Percentiles rank a stretch among this genome's conserved stretches.
These are phyloP conservation scores for Formica selysi DNA, from an alignment of 1,140 invertebrate genomes.

Conservation along the genomic window DNA sequence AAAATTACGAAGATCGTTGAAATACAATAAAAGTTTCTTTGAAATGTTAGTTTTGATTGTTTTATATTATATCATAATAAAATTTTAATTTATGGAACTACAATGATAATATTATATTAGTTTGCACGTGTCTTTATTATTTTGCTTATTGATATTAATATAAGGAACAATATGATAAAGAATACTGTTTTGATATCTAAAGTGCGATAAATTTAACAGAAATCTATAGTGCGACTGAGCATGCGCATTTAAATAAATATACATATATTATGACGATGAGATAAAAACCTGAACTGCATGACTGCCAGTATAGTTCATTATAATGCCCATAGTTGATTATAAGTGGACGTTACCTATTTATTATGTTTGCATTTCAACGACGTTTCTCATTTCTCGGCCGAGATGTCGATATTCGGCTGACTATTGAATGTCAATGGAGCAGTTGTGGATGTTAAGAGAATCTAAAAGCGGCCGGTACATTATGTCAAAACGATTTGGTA, in stretches of 20 bases:
- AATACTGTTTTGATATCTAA: no score
- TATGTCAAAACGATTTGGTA: conserved; percentile 15
- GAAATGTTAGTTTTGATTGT: no score
- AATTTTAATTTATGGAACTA: no score
- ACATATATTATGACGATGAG: not conserved
- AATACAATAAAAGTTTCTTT: no score
- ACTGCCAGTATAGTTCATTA: not conserved
- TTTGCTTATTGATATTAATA: not conserved
- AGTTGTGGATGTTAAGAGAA: conserved; percentile 18
- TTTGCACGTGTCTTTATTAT: not conserved
- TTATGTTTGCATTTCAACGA: conserved; percentile 41
- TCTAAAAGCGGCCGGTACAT: not conserved
- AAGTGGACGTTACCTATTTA: conserved; percentile 45
- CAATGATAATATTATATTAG: no score
- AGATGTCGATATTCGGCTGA: conserved; percentile 35
- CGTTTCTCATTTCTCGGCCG: conserved; percentile 38
- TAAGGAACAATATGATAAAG: not conserved
- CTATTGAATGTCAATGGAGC: conserved; percentile 31
- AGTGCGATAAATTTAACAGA: not conserved
- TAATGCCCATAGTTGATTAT: not conserved
- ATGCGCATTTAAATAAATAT: not conserved
- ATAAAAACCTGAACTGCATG: not conserved
- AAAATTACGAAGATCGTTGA: no score
- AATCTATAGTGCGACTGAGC: not conserved
- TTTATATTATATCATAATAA: no score